Conservation (phyloP, 2,797 vertebrate genomes). For the Acrossocheilus fasciatus region DNA sequence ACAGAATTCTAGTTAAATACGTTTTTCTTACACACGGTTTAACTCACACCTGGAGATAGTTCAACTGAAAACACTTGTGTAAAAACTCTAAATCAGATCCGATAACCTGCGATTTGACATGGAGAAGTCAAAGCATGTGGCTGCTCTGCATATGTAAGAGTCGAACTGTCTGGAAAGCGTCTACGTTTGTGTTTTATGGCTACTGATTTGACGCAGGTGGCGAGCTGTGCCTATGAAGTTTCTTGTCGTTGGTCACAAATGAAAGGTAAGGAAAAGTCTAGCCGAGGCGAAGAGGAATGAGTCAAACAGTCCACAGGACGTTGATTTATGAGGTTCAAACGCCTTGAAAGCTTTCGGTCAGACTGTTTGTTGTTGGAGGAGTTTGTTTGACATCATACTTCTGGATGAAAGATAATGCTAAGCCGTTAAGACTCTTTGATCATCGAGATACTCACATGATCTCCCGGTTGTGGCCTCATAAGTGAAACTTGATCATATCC, state of each 20-base stretch:
- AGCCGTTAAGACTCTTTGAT: constrained; percentile 2
- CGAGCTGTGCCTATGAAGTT: constrained; percentile 46
- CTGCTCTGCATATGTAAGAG: constrained; percentile 46
- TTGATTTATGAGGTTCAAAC: background rate
- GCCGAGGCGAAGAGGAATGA: constrained; percentile 4
- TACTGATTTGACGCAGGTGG: constrained; percentile 74
- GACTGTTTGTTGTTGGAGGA: constrained; percentile 1
- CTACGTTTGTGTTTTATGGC: constrained; percentile 59
- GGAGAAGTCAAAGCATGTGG: constrained; percentile 66
- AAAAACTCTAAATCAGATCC: background rate
- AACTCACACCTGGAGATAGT: constrained; percentile 38
- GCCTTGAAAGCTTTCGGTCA: background rate
- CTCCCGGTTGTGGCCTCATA: constrained; percentile 88
- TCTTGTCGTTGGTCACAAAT: constrained; percentile 22
- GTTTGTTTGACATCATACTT: background rate
- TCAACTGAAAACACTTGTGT: constrained; percentile 34
- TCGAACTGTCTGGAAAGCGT: constrained; percentile 51
- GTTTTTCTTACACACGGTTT: background rate
- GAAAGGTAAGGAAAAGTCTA: constrained; percentile 32
- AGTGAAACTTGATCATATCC: constrained; percentile 89
- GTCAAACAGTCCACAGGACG: constrained; percentile 7
- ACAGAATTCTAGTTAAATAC: constrained; percentile 60
- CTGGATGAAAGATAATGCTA: background rate
- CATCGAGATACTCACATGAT: constrained; percentile 82
- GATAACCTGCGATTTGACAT: constrained; percentile 51